Evolutionary conservation across 2,888 invertebrate species (phyloP).

Genomic region (Drosophila gaucha): DNA sequence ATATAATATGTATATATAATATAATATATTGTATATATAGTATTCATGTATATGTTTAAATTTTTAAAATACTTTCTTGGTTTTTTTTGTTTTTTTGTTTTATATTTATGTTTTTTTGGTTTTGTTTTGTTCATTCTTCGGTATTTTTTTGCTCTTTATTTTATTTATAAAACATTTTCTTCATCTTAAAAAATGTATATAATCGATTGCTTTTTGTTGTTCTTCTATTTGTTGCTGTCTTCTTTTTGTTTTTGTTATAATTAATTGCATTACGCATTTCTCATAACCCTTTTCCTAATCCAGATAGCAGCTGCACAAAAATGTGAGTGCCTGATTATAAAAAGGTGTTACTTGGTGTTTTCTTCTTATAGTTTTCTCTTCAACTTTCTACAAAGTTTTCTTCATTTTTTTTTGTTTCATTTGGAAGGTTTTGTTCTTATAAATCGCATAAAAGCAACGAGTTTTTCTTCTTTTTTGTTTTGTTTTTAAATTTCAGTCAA

Average conservation of each 20-base stretch:
- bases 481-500: slow-evolving; percentile 57
- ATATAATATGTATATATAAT: slow-evolving; percentile 64
- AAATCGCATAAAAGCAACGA: slow-evolving; percentile 59
- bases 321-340: slow-evolving; percentile 44
- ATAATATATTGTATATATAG: slow-evolving; percentile 71
- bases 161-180: slow-evolving; percentile 71
- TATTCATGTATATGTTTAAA: slow-evolving; percentile 76
- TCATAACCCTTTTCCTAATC: slow-evolving; percentile 10
- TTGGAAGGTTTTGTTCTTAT: slow-evolving; percentile 62
- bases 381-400: slow-evolving; percentile 46
- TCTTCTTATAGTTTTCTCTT: slow-evolving; percentile 48
- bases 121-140: slow-evolving; percentile 42
- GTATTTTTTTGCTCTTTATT: slow-evolving; percentile 47
- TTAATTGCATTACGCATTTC: slow-evolving; percentile 48
- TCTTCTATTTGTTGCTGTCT: slow-evolving; percentile 48
- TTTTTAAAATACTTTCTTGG: slow-evolving; percentile 77
- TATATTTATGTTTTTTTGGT: slow-evolving; percentile 38
- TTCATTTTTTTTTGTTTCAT: not conserved
- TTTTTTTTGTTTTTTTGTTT: slow-evolving; percentile 42
- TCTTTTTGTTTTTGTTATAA: slow-evolving; percentile 16
- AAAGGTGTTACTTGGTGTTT: slow-evolving; percentile 49
- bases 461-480: slow-evolving; percentile 20
- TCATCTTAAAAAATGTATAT: slow-evolving; percentile 69
- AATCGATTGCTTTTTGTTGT: slow-evolving; percentile 78
- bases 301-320: slow-evolving; percentile 49